These are phyloP conservation scores for Ispidina picta DNA, from an alignment of 2,797 vertebrate genomes.

Conservation along the genomic window DNA sequence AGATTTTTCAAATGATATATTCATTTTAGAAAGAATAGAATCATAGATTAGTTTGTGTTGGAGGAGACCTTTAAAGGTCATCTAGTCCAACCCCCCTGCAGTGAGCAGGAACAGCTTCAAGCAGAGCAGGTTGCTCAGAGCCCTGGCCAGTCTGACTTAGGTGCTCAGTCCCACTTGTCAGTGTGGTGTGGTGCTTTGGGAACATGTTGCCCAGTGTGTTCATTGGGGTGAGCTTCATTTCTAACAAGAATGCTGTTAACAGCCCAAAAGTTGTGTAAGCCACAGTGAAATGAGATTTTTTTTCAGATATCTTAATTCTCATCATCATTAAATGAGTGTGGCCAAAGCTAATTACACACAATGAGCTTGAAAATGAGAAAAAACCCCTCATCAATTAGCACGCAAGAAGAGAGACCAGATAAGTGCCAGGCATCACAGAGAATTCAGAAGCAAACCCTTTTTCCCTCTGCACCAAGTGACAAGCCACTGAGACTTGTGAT, in stretches of 20 bases:
- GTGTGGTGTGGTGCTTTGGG: background rate
- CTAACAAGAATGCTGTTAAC: background rate
- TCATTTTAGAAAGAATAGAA: background rate
- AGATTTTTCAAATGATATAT: background rate
- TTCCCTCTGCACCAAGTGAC: rapidly evolving
- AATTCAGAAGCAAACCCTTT: background rate
- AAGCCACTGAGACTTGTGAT: rapidly evolving
- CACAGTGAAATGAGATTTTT: background rate
- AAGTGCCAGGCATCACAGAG: background rate
- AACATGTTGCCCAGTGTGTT: rapidly evolving
- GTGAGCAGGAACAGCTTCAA: too few species aligned
- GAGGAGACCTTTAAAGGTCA: too few species aligned
- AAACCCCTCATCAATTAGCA: rapidly evolving
- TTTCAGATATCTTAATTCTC: background rate
- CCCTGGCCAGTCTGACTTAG: too few species aligned
- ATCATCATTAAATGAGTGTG: background rate
- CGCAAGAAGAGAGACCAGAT: background rate
- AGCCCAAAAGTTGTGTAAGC: background rate
- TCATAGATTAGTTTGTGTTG: too few species aligned
- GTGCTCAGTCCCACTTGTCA: background rate
- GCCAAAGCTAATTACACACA: background rate
- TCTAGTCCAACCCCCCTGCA: too few species aligned
- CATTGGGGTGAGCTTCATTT: background rate
- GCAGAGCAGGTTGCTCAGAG: too few species aligned
- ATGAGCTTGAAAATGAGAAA: background rate